phyloP scores from a whole-genome alignment of 2,797 vertebrate genomes.

The Phataginus tetradactyla region DNA sequence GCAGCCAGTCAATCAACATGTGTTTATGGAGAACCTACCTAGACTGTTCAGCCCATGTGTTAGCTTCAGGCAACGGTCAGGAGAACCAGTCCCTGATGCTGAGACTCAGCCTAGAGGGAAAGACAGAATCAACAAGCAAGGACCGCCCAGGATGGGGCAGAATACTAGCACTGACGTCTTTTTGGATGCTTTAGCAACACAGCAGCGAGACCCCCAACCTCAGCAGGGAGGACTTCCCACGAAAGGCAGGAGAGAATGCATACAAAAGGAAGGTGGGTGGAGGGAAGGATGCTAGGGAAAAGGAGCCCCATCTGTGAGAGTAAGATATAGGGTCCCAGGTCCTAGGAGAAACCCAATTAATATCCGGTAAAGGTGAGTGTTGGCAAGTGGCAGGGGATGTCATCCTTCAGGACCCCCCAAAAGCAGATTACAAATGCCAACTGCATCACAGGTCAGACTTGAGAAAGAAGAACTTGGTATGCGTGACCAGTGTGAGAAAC shows the following conservation, averaged over 20 bases:
- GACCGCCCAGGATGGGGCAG: not conserved
- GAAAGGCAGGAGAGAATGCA: not conserved
- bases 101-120: not conserved
- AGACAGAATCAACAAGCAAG: not conserved
- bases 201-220: not conserved
- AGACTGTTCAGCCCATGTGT: not conserved
- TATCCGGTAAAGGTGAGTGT: too few species aligned
- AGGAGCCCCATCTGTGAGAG: not conserved
- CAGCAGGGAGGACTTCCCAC: not conserved
- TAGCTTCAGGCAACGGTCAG: not conserved
- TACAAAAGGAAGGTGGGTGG: not conserved
- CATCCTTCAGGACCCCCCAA: not conserved
- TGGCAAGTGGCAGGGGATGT: not conserved
- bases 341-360: not conserved
- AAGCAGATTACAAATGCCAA: not conserved
- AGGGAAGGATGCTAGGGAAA: not conserved
- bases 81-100: not conserved
- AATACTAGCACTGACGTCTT: not conserved
- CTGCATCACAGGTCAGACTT: rapidly evolving
- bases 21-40: not conserved
- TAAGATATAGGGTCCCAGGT: not conserved
- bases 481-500: not conserved
- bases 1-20: not conserved
- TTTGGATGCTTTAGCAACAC: not conserved
- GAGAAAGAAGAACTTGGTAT: not conserved